Percentiles rank a stretch among this genome's conserved stretches.
These are phyloP conservation scores for Cardiocondyla obscurior DNA, from an alignment of 1,140 invertebrate genomes.

Conservation along the genomic window DNA sequence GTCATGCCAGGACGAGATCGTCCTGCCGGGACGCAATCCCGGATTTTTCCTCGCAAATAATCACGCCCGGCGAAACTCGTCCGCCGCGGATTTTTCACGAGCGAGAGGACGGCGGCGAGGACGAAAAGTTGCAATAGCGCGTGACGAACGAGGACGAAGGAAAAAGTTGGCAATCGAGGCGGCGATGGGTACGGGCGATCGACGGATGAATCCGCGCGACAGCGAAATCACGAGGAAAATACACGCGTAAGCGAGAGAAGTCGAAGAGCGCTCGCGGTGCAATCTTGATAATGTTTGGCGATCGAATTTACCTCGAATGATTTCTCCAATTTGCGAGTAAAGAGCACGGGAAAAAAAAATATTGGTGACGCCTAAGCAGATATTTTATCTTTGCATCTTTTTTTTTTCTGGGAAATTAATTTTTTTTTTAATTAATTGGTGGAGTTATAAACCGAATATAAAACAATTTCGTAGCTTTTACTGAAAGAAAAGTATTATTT, in stretches of 20 bases:
- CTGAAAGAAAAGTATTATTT: too few species aligned
- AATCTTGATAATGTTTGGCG: slow-evolving; percentile 21
- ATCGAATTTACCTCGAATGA: neutral
- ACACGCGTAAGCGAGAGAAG: slow-evolving; percentile 20
- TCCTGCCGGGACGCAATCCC: slow-evolving; percentile 23
- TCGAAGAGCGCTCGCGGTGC: neutral
- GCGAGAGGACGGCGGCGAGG: slow-evolving; percentile 29
- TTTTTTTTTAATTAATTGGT: too few species aligned
- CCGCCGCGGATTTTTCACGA: slow-evolving; percentile 44
- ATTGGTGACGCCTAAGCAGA: neutral
- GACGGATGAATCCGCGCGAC: slow-evolving; percentile 30
- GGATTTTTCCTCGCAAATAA: slow-evolving; percentile 56
- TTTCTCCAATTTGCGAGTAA: neutral
- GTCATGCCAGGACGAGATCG: slow-evolving; percentile 51
- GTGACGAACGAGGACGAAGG: neutral
- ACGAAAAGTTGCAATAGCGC: slow-evolving; percentile 27
- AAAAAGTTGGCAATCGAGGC: slow-evolving; percentile 37
- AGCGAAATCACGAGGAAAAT: slow-evolving; percentile 25
- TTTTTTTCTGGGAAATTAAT: neutral
- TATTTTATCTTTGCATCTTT: neutral
- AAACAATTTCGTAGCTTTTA: too few species aligned
- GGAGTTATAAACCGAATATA: too few species aligned
- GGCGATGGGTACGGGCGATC: slow-evolving; percentile 19
- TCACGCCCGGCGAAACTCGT: slow-evolving; percentile 40
- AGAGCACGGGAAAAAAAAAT: neutral